phyloP scores from a whole-genome alignment of 2,113 vertebrate species.

The Paratilapia polleni region DNA sequence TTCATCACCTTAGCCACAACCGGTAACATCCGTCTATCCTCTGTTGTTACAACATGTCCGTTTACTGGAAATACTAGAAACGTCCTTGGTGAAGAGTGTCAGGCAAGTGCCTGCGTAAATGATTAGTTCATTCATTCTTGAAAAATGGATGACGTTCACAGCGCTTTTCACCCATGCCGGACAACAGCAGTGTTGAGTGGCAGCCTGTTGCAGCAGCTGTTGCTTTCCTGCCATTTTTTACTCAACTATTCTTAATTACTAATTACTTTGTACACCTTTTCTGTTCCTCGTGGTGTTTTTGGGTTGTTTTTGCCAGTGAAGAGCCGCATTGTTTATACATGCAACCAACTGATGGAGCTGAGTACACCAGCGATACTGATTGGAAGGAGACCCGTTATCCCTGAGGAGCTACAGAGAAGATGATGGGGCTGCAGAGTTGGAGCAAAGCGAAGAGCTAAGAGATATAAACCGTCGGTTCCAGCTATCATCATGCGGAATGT shows the following conservation, averaged over 20 bases:
- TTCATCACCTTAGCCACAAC: neutral
- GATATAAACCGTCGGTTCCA: too few relatives aligned
- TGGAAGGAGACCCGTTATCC: too few relatives aligned
- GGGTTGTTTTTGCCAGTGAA: neutral
- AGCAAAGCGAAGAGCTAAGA: too few relatives aligned
- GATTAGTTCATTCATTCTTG: neutral
- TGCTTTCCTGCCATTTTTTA: neutral
- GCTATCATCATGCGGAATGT: neutral
- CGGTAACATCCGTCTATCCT: neutral
- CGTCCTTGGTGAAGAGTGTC: neutral
- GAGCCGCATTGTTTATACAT: neutral
- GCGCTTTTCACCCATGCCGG: neutral
- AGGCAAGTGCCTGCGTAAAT: neutral
- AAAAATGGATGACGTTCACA: neutral
- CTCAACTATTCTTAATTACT: neutral
- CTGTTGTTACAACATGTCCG: neutral
- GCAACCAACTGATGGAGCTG: neutral
- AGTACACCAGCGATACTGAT: neutral
- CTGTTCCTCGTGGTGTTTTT: neutral
- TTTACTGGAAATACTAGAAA: neutral
- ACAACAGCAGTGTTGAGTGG: neutral
- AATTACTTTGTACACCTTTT: neutral
- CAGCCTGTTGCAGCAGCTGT: neutral
- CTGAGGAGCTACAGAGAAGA: neutral
- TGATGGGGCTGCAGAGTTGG: neutral